Base-by-base conservation (phyloP, 2,113 vertebrate genomes). In the Zingel zingel region DNA sequence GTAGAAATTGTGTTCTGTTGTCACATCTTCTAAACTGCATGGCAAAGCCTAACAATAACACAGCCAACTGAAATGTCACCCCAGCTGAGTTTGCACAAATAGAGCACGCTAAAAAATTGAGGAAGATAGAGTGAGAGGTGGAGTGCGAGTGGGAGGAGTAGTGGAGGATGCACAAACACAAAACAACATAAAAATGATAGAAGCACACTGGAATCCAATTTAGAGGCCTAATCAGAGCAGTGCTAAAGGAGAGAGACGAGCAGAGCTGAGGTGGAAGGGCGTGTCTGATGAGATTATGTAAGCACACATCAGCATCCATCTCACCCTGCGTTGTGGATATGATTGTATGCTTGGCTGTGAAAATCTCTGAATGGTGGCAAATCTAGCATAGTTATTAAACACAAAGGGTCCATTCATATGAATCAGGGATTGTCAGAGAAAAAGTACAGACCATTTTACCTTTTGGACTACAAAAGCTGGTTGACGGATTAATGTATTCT, bases 231-330 rank as follows among this genome's bases (percentile, higher is more conserved):
- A 91, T 91, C 80, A 86, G 75, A 77, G 71, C 73, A 33, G 57
- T 57, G 80, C 62, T 84, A 74, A 77, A 85, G 63, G 74, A 74
- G 69, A 62, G 77, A 76, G 83, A 84, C 7, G 67, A 85, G 86
- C 81, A 77, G 77, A 78, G 86, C 81, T 72, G 87, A 92, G 81
- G 77, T 89, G 90, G 87, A 91, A 90, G 72, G 43, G 77, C 56
- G 21, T 79, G 79, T 89, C 88, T 87, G 89, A 92, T 91, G 86
- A 80, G 74, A 88, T 93, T 88, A 70, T 80, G 77, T 71, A 74
- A 86, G 87, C 76, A 71, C 57, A 78, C 79, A 91, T 83, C 83
- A 84, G 74, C 82, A 83, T 33, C 65, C 61, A 68, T 85, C 77
- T 73, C n/a, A 5, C 64, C 56, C 76, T 25, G 77, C 45, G 6